Evolutionary conservation across 2,113 vertebrate species (phyloP), one percentile per base, ranked within the genome.

Genomic region (Boulengeromyrus knoepffleri): DNA sequence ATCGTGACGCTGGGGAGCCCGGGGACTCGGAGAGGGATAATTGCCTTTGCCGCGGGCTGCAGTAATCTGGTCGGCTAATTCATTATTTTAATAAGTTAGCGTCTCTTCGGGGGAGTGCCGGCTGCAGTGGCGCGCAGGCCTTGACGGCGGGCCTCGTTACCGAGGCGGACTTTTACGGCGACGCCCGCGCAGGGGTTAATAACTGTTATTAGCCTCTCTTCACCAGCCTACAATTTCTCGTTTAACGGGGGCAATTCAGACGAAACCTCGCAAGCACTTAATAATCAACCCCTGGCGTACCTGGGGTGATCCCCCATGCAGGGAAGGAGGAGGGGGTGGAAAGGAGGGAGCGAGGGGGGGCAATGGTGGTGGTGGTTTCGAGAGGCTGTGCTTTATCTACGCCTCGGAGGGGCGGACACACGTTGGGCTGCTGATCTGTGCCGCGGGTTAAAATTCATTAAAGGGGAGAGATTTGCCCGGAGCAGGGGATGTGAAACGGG

Each of bases 61-160:
- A 96, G 96, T 97, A 97, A 97, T 97, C 96, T 97, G 96, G 95
- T 96, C 94, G 94, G 96, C 96, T 97, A 97, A 97, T 96, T 96
- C 96, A 97, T 97, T 96, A 97, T 97, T 97, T 97, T 97, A 97
- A 97, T 97, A 97, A 97, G 96, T 97, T 97, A 96, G 96, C 95
- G 95, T 96, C 96, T 97, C 96, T 96, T 96, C 94, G 92, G 96
- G 96, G 96, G 95, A 94, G 94, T 92, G 94, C 93, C 94, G 95
- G 94, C 94, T 93, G 93, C 91, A 93, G 92, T 91, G 92, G 91
- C 92, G 93, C 95, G 95, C 95, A 95, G 95, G 95, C 95, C 96
- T 94, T 95, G 96, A 94, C 94, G 94, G 95, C 95, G 95, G 94
- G 95, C 95, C 95, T 95, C 94, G 95, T 96, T 96, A 96, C 94